These are phyloP conservation scores for Mystacides longicornis DNA, from an alignment of 2,888 invertebrate species.

Conservation along the genomic window DNA sequence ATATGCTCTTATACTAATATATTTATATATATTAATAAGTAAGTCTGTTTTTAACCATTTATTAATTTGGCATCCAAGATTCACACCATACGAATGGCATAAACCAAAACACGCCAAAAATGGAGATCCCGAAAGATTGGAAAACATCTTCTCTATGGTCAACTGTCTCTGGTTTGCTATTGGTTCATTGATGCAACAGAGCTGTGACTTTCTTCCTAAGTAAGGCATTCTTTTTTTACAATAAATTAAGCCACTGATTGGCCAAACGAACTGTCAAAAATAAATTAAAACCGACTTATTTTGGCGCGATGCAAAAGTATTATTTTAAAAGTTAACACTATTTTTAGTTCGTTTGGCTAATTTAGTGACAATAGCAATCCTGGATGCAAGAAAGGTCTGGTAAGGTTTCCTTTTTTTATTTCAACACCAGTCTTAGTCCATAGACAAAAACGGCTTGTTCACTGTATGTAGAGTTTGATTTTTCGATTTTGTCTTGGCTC, in stretches of 20 bases:
- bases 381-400: not conserved
- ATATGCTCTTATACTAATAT: too few relatives aligned
- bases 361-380: not conserved
- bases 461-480: too few relatives aligned
- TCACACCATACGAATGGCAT: conserved; percentile 95
- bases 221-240: conserved; percentile 39
- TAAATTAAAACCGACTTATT: not conserved
- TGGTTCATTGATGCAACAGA: conserved; percentile 91
- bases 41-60: too few relatives aligned
- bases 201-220: conserved; percentile 93
- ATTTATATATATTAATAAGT: too few relatives aligned
- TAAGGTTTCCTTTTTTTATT: not conserved
- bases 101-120: conserved; percentile 81
- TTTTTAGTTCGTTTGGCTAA: not conserved
- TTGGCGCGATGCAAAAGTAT: not conserved
- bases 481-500: too few relatives aligned
- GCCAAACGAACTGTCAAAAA: not conserved
- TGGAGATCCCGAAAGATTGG: conserved; percentile 71
- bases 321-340: not conserved
- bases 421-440: too few relatives aligned
- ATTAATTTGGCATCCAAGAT: too few relatives aligned
- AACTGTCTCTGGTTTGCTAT: conserved; percentile 98
- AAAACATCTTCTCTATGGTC: conserved; percentile 86
- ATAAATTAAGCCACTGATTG: not conserved
- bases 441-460: too few relatives aligned